These are phyloP conservation scores for Falco cherrug DNA, from an alignment of 2,797 vertebrate genomes.

Conservation along the genomic window DNA sequence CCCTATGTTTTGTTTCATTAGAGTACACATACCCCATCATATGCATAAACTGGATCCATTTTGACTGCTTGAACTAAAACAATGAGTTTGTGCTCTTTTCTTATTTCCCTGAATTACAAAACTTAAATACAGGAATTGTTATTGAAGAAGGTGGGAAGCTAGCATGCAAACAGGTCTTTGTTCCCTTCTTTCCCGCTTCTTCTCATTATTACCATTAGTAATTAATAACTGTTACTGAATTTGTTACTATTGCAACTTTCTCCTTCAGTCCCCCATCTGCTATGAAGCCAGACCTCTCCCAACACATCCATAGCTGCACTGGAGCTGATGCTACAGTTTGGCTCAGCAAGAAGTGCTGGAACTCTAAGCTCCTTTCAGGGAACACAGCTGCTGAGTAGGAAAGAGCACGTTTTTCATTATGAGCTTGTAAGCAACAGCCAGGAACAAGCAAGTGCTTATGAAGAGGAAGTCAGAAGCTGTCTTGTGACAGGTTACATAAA, in stretches of 20 bases:
- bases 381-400: neutral
- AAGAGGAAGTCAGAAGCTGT: neutral
- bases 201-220: neutral
- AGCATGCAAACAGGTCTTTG: neutral
- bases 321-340: neutral
- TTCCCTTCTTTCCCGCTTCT: neutral
- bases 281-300: neutral
- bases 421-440: neutral
- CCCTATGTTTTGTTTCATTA: neutral
- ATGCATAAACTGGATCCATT: neutral
- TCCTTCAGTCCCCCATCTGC: neutral
- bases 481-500: constrained; percentile 21
- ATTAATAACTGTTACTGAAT: neutral
- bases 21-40: neutral
- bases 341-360: neutral
- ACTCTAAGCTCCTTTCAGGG: neutral
- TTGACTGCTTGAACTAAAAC: neutral
- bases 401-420: neutral
- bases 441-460: neutral
- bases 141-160: neutral
- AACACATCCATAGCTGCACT: accelerated
- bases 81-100: neutral
- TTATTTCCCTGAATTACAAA: neutral
- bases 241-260: neutral
- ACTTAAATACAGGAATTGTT: neutral